A percentile compares a stretch with the other conserved stretches of the same genome.
Evolutionary conservation across 2,888 invertebrate genomes (phyloP).

Genomic region (Julus scanicus): DNA sequence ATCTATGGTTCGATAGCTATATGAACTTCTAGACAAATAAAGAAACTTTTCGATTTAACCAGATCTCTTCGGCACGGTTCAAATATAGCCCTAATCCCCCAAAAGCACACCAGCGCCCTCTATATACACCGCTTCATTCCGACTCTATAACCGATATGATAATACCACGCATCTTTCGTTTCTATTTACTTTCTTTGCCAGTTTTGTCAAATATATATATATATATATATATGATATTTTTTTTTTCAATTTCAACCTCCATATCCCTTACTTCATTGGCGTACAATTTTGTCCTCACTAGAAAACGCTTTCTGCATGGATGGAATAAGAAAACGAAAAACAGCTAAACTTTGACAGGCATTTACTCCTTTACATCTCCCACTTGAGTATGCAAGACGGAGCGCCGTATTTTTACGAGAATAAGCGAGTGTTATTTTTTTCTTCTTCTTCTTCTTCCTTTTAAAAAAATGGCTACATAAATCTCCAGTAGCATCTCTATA

Average conservation of each 20-base stretch:
- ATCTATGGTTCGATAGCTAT: no score
- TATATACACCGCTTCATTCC: no score
- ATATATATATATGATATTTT: no score
- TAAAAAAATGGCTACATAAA: constrained; percentile 3
- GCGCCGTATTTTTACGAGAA: neutral
- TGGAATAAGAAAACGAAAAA: constrained; percentile 35
- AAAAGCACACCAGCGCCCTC: no score
- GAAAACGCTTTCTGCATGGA: neutral
- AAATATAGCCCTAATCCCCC: no score
- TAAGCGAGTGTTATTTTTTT: neutral
- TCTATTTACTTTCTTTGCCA: neutral
- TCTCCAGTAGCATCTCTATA: constrained; percentile 26
- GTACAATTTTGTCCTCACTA: neutral
- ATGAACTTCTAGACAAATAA: no score
- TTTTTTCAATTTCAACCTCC: constrained; percentile 26
- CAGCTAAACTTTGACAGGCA: constrained; percentile 38
- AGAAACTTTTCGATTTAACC: no score
- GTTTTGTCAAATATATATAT: neutral
- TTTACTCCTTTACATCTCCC: constrained; percentile 19
- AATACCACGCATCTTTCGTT: neutral
- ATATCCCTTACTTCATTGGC: constrained; percentile 1
- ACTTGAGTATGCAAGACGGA: constrained; percentile 14
- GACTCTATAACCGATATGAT: neutral
- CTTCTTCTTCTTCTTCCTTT: neutral
- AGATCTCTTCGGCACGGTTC: no score